Base-by-base conservation (phyloP, 2,888 invertebrate genomes). In the Microplitis deprimator region DNA sequence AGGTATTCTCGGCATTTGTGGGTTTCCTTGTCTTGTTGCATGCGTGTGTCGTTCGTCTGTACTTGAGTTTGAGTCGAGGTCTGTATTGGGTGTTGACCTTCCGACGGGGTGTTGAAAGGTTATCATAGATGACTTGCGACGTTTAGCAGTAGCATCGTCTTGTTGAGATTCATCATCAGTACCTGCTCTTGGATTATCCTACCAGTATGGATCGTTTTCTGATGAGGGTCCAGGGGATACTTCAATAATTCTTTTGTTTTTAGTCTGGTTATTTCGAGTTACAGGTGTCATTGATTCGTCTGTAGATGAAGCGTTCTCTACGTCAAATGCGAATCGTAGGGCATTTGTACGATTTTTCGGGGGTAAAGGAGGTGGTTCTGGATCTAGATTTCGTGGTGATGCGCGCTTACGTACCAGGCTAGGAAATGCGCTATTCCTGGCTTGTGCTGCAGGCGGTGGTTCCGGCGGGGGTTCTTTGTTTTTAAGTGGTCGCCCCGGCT, bases 391-490 rank as follows among this genome's bases (percentile, higher is more conserved):
- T 1, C 7, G 2, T 4, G 13, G 7, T 62, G n/a, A 6, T 10
- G 5, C 2, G 6, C 62, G 62, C 17, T 62, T 62, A 4, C 13
- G n/a, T 0, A 17, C n/a, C 1, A 59, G 8, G 5, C 38, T 71
- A 29, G 61, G 70, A 29, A 71, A 71, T 1, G 70, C 70, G 17
- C 70, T 71, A 10, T 60, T 20, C 59, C 70, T 71, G 5, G 60
- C 70, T 6, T 38, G 8, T 6, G 29, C 38, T 6, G 16, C 70
- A 13, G 70, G 70, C 2, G 38, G 13, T 0, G n/a, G n/a, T 7
- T 69, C 40, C 3, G 4, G 1, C 1, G 59, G 39, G 6, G 7
- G 6, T 7, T 13, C 40, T 6, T 10, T 29, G 1, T 1, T 16
- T n/a, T 38, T 16, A n/a, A 10, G 13, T 20, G 13, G 59, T 60